Evolutionary conservation across 2,888 invertebrate species (phyloP).

Genomic region (Carabus problematicus): DNA sequence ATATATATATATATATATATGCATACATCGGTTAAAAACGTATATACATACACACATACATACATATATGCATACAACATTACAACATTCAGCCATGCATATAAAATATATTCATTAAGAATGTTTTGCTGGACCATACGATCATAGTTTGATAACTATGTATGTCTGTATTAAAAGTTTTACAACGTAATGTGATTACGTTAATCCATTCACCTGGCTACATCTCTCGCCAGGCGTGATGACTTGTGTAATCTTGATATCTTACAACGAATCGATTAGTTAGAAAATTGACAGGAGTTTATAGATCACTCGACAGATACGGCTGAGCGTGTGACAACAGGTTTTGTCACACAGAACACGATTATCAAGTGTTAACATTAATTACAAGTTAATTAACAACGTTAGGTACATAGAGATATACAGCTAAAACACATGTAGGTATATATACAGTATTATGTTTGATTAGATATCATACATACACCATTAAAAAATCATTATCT

Average conservation of each 20-base stretch:
- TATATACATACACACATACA: too few species aligned
- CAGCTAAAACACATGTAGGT: too few species aligned
- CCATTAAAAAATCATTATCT: background rate
- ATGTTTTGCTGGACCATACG: too few species aligned
- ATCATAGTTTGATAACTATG: constrained; percentile 16
- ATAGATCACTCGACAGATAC: constrained; percentile 41
- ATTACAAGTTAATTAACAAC: constrained; percentile 31
- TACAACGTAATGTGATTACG: too few species aligned
- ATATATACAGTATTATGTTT: too few species aligned
- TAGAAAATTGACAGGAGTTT: constrained; percentile 30
- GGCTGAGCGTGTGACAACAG: constrained; percentile 23
- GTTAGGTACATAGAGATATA: background rate
- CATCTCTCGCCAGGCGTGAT: too few species aligned
- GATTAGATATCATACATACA: too few species aligned
- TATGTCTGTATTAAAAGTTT: constrained; percentile 1
- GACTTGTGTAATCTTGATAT: constrained; percentile 26
- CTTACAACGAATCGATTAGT: constrained; percentile 26
- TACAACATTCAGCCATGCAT: too few species aligned
- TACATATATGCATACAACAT: too few species aligned
- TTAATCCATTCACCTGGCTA: too few species aligned
- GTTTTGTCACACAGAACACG: constrained; percentile 14
- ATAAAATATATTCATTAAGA: too few species aligned
- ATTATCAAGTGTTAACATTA: constrained; percentile 34
- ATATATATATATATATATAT: too few species aligned
- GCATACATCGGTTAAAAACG: background rate